Evolutionary conservation across 2,888 invertebrate species (phyloP).

Genomic region (Unio pictorum): DNA sequence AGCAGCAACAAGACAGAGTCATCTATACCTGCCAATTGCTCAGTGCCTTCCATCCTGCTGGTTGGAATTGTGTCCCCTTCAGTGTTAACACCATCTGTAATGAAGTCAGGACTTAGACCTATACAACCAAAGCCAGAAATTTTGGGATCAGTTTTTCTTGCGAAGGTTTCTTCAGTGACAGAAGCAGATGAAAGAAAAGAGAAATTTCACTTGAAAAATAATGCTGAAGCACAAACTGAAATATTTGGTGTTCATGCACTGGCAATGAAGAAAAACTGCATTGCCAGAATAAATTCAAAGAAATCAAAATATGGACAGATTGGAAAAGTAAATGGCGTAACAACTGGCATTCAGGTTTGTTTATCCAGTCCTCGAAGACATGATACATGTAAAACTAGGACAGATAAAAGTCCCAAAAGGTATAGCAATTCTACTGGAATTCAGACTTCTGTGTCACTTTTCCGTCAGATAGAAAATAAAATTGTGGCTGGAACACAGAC

Average conservation of each 20-base stretch:
- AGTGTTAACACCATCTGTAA: too few species aligned
- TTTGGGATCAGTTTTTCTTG: background rate
- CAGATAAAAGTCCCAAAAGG: conserved; percentile 5
- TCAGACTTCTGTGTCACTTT: conserved; percentile 46
- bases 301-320: conserved; percentile 7
- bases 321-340: background rate
- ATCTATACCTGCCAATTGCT: too few species aligned
- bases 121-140: conserved; percentile 2
- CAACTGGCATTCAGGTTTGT: too few species aligned
- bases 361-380: background rate
- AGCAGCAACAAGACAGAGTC: too few species aligned
- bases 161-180: background rate
- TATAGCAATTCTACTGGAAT: conserved; percentile 39
- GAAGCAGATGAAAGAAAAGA: background rate
- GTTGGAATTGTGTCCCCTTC: too few species aligned
- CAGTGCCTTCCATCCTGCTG: too few species aligned
- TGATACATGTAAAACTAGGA: background rate
- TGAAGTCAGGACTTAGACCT: background rate
- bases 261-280: conserved; percentile 9
- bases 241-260: conserved; percentile 33
- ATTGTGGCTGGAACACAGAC: conserved; percentile 56
- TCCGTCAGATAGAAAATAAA: conserved; percentile 19
- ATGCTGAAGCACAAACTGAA: conserved; percentile 35
- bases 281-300: conserved; percentile 8
- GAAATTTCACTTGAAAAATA: conserved; percentile 9